phyloP scores from a whole-genome alignment of 2,888 invertebrate species.

The Aphodius granarius region DNA sequence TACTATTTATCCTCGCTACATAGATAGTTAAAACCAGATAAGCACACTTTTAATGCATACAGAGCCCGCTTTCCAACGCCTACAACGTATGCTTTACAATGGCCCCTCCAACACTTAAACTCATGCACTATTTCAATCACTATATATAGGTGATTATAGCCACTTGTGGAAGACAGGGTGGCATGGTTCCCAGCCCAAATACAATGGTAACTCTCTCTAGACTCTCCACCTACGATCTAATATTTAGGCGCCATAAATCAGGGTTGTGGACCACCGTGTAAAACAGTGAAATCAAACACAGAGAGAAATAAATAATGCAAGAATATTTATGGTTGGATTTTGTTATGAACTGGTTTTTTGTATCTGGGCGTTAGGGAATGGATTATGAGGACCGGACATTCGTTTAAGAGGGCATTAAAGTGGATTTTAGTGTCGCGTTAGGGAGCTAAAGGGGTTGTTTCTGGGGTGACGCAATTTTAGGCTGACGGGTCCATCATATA shows the following conservation, averaged over 20 bases:
- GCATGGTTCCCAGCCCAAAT: background rate
- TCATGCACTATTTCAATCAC: background rate
- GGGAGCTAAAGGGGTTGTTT: background rate
- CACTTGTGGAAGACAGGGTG: background rate
- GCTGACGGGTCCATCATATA: background rate
- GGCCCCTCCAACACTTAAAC: background rate
- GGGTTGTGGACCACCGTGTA: background rate
- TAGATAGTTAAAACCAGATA: background rate
- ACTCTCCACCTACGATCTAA: background rate
- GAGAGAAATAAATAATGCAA: background rate
- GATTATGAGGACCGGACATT: background rate
- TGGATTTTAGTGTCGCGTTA: background rate
- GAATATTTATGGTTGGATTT: background rate
- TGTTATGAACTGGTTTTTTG: background rate
- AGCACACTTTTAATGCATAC: background rate
- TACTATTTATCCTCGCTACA: background rate
- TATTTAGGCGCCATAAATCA: background rate
- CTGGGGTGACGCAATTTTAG: background rate
- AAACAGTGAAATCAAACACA: background rate
- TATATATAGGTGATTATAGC: background rate
- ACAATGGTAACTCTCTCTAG: background rate
- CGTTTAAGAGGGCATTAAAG: background rate
- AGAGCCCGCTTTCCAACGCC: background rate
- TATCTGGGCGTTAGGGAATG: background rate
- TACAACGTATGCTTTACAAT: background rate